Conservation (phyloP, 1,140 invertebrate genomes). For the Formica exsecta region DNA sequence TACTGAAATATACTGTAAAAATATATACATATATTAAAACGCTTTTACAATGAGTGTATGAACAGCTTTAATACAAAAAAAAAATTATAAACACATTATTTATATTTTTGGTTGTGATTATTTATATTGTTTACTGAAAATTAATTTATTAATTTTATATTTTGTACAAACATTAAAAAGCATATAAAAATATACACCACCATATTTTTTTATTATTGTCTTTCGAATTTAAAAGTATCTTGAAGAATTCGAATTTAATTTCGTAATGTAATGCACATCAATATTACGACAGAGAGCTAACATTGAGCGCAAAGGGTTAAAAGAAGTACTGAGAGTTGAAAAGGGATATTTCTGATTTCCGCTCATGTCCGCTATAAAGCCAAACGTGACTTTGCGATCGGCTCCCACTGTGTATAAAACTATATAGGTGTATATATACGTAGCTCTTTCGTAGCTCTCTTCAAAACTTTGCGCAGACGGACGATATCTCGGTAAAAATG, state of each 20-base stretch:
- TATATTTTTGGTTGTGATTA: not conserved
- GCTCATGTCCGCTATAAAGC: not conserved
- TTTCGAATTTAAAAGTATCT: not conserved
- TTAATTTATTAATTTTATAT: not conserved
- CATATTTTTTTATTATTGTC: not conserved
- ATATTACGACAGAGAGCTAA: conserved; percentile 14
- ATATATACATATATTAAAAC: not conserved
- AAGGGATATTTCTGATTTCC: conserved; percentile 43
- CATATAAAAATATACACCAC: too few species aligned
- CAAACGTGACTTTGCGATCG: conserved; percentile 29
- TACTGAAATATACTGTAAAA: not conserved
- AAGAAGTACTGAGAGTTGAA: conserved; percentile 7
- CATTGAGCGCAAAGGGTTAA: conserved; percentile 21
- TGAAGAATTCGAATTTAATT: conserved; percentile 32
- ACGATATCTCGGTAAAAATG: conserved; percentile 29
- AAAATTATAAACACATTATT: not conserved
- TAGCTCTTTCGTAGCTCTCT: not conserved
- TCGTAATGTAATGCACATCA: conserved; percentile 31
- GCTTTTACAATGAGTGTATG: not conserved
- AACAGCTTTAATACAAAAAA: not conserved
- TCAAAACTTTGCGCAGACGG: conserved; percentile 26
- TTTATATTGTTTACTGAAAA: not conserved
- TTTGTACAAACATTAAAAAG: not conserved
- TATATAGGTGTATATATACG: not conserved
- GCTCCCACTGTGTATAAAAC: not conserved